Conservation (phyloP, 1,140 invertebrate genomes). For the Drosophila littoralis region DNA sequence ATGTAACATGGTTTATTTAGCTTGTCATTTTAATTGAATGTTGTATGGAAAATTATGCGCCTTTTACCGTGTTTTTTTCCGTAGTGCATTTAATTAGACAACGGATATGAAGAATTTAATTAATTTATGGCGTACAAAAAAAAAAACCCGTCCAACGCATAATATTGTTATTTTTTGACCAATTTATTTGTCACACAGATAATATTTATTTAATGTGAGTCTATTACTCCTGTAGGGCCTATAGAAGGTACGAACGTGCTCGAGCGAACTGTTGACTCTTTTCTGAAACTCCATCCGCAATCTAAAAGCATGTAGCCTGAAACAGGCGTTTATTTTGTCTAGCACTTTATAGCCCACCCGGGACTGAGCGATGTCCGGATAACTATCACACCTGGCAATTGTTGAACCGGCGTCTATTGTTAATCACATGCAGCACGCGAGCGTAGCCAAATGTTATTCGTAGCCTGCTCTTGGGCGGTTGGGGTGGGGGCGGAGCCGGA, state of each 20-base stretch:
- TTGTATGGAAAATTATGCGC: conserved; percentile 44
- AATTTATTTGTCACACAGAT: background rate
- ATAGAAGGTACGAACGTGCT: too few relatives aligned
- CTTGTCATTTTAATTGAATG: conserved; percentile 68
- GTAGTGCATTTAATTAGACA: conserved; percentile 64
- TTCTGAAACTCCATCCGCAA: background rate
- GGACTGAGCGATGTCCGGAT: conserved; percentile 41
- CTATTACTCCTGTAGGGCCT: background rate
- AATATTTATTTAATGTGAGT: conserved; percentile 25
- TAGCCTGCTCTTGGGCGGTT: background rate
- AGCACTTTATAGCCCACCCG: conserved; percentile 32
- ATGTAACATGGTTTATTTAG: conserved; percentile 36
- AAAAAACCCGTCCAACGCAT: conserved; percentile 2
- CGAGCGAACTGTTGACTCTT: background rate
- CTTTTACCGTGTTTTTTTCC: conserved; percentile 13
- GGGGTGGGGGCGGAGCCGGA: conserved; percentile 22
- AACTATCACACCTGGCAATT: conserved; percentile 49
- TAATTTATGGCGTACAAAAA: conserved; percentile 60
- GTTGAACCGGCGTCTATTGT: conserved; percentile 31
- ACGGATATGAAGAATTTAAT: conserved; percentile 77
- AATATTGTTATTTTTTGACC: conserved; percentile 12
- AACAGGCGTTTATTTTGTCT: conserved; percentile 17
- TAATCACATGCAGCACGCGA: conserved; percentile 72
- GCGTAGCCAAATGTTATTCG: background rate
- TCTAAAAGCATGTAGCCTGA: background rate